Base-by-base conservation (phyloP, 2,113 vertebrate genomes). In the Martes martes region DNA sequence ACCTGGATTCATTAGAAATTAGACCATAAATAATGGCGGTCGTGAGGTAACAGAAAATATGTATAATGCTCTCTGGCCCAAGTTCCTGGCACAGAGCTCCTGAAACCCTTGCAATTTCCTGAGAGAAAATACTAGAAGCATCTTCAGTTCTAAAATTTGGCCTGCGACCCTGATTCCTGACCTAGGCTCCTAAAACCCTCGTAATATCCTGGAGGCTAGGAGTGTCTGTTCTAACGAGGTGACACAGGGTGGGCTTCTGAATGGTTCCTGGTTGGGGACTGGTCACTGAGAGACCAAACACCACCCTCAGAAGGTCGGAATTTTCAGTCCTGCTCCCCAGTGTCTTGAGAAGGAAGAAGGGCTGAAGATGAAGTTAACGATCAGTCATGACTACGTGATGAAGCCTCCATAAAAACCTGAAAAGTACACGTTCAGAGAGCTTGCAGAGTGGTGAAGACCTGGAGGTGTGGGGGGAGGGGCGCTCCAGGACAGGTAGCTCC, bases 401-500 rank as follows among this genome's bases (percentile, higher is more conserved):
- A 73, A 47, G 23, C 52, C 69, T 47, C 69, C n/a, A 52, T 23
- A 42, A 55, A 89, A 69, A 23, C 3, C 55, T 42, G 33, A 45
- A n/a, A 19, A 47, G 67, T 18, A 16, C 14, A 28, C 4, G 26
- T 55, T 55, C 16, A 7, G 36, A 42, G 26, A n/a, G 45, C 11
- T 63, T 78, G 33, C 24, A 21, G 50, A 50, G 0, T 45, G 81
- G 69, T 61, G 39, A 84, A 23, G 15, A 36, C 3, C 2, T 15
- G 55, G 31, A 84, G 33, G 52, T 6, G 7, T 1, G 21, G 0
- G 47, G 31, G 2, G 2, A 26, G 52, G 28, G 33, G 31, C 4
- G 9, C 0, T 0, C 39, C 11, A 23, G 11, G 57, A 50, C 52
- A 31, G 4, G 18, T 0, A 14, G 33, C 67, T 26, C 67, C 7